A percentile compares a stretch with the other conserved stretches of the same genome.
Evolutionary conservation across 2,113 vertebrate species (phyloP).

Genomic region (Corydoras maculifer): DNA sequence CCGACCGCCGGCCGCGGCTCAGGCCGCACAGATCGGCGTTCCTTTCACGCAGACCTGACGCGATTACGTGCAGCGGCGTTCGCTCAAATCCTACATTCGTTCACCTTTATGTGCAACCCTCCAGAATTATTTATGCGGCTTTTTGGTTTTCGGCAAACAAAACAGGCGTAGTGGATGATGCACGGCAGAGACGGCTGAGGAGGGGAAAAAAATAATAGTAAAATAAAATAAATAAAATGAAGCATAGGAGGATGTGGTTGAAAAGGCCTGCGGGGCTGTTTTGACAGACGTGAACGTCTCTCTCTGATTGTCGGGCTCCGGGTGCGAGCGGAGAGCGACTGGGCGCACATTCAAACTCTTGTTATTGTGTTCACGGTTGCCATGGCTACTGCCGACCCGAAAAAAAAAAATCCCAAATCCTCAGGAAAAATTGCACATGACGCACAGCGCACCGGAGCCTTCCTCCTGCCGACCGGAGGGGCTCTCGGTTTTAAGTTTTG

Average conservation of each 20-base stretch:
- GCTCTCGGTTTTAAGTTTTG: neutral
- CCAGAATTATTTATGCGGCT: conserved; percentile 7
- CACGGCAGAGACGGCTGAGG: neutral
- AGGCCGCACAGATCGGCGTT: too few species aligned
- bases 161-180: conserved; percentile 5
- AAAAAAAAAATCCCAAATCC: conserved; percentile 50
- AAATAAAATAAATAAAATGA: conserved; percentile 22
- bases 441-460: conserved; percentile 53
- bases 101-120: conserved; percentile 1
- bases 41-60: neutral
- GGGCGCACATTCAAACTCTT: conserved; percentile 54
- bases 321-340: conserved; percentile 52
- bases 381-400: conserved; percentile 55
- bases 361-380: conserved; percentile 62
- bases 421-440: conserved; percentile 56
- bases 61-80: neutral
- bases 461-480: conserved; percentile 50
- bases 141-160: neutral
- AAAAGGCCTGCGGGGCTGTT: conserved; percentile 49
- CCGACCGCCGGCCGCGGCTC: conserved; percentile 8
- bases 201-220: neutral
- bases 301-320: conserved; percentile 36
- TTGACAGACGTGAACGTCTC: conserved; percentile 41
- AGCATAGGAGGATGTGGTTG: conserved; percentile 52
- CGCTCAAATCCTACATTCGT: neutral